A percentile compares a stretch with the other conserved stretches of the same genome.
Evolutionary conservation across 2,797 vertebrate genomes (phyloP).

Genomic region (Enteromius mattozi): DNA sequence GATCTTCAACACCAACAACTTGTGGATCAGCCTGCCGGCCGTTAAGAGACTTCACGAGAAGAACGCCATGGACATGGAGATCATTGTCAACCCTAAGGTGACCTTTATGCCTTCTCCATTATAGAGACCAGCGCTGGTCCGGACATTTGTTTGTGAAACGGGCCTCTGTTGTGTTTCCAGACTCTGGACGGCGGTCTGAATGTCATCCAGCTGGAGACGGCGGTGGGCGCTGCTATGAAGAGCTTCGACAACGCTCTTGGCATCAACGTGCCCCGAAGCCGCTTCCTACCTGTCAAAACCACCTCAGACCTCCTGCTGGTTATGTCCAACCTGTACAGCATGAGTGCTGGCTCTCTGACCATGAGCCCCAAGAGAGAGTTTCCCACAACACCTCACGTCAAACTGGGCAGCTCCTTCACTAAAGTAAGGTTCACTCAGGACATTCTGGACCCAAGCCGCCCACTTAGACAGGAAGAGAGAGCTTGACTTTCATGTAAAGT

Average conservation of each 20-base stretch:
- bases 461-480: neutral
- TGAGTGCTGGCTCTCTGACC: slow-evolving; percentile 86
- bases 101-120: neutral
- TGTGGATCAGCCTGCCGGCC: slow-evolving; percentile 87
- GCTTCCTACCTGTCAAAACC: slow-evolving; percentile 90
- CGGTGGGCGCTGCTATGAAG: slow-evolving; percentile 88
- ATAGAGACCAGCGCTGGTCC: neutral
- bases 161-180: slow-evolving; percentile 64
- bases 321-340: slow-evolving; percentile 90
- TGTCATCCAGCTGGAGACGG: slow-evolving; percentile 88
- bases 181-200: slow-evolving; percentile 88
- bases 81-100: slow-evolving; percentile 91
- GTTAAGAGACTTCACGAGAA: slow-evolving; percentile 86
- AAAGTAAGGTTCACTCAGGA: slow-evolving; percentile 74
- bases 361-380: slow-evolving; percentile 91
- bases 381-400: slow-evolving; percentile 86
- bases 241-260: slow-evolving; percentile 90
- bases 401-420: slow-evolving; percentile 90
- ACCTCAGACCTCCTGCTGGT: slow-evolving; percentile 88
- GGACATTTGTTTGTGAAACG: neutral
- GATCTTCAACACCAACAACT: slow-evolving; percentile 91
- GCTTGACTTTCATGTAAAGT: neutral
- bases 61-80: slow-evolving; percentile 89
- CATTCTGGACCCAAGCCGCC: neutral
- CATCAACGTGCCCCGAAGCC: slow-evolving; percentile 88